Evolutionary conservation across 2,113 vertebrate species (phyloP), one percentile per base, ranked within the genome.

Genomic region (Pseudopodoces humilis): DNA sequence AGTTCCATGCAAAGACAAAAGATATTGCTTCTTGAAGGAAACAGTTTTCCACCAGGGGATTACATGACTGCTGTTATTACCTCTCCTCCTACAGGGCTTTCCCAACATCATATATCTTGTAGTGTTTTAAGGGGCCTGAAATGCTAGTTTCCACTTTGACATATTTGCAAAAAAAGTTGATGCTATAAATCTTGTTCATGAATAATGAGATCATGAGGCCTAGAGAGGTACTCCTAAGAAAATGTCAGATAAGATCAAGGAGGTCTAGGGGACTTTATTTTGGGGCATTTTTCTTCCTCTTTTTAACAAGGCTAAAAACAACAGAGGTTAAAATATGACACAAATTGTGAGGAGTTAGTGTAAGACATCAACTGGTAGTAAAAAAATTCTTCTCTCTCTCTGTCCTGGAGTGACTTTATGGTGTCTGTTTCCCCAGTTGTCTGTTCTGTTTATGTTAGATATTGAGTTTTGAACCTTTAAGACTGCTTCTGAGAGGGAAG

Each of bases 211-310:
- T 94, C 60, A 82, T 72, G 43, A 94, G 53, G 81, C 85, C 55
- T 62, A 35, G 63, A 76, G 15, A 68, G 65, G 17, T n/a, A 20
- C 58, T 53, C 81, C 58, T 75, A 94, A 63, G 90, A 71, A 97
- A 97, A 95, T 46, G 39, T 93, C 90, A 96, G 95, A 88, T 92
- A 92, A 91, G 82, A 94, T 91, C 95, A 82, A 97, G 91, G 70
- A 92, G n/a, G 58, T 88, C 56, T 72, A 23, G n/a, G 20, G 47
- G 3, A 83, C 39, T 39, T 64, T 79, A 82, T 94, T 95, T 69
- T 88, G 90, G 63, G 94, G 81, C 15, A n/a, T 70, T 96, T 93
- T 91, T 88, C 70, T 86, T 74, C 68, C 56, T 91, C 81, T 76
- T 84, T 87, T 90, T 88, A 86, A 75, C 46, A 70, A 83, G 80